Percentiles rank a stretch among this genome's conserved stretches.
phyloP scores from a whole-genome alignment of 2,888 invertebrate species.

The Acronicta leporina region DNA sequence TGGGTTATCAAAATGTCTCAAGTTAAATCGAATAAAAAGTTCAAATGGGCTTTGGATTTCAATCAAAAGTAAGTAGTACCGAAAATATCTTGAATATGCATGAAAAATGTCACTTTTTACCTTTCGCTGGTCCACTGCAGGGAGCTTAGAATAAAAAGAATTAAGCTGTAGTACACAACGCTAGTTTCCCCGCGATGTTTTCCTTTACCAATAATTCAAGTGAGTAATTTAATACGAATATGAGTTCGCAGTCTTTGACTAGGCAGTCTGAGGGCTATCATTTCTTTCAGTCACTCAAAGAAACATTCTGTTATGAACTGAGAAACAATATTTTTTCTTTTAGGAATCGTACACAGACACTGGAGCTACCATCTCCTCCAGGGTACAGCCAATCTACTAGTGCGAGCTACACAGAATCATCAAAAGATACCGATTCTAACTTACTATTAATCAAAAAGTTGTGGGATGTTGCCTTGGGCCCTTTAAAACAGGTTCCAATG shows the following conservation, averaged over 20 bases:
- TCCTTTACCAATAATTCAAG: no score
- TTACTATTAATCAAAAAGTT: slow-evolving; percentile 97
- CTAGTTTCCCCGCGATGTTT: no score
- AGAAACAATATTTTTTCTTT: slow-evolving; percentile 33
- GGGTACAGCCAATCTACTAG: slow-evolving; percentile 94
- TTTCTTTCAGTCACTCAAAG: no score
- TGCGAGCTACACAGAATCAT: slow-evolving; percentile 93
- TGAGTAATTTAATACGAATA: no score
- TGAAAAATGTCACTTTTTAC: not conserved
- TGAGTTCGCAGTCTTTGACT: no score
- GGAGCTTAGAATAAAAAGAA: no score
- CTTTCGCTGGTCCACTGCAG: no score
- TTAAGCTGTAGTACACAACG: not conserved
- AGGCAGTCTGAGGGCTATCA: no score
- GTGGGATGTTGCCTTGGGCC: slow-evolving; percentile 98
- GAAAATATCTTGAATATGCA: not conserved
- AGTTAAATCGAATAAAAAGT: slow-evolving; percentile 84
- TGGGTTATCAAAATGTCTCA: slow-evolving; percentile 71
- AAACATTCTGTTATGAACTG: no score
- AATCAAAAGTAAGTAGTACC: slow-evolving; percentile 87
- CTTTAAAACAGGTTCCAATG: slow-evolving; percentile 99
- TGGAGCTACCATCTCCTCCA: slow-evolving; percentile 93
- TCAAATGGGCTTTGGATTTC: slow-evolving; percentile 91
- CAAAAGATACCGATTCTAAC: slow-evolving; percentile 94
- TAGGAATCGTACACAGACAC: slow-evolving; percentile 71